A percentile compares a stretch with the other conserved stretches of the same genome.
Evolutionary conservation across 2,888 invertebrate species (phyloP).

Genomic region (Drosophila acutilabella): DNA sequence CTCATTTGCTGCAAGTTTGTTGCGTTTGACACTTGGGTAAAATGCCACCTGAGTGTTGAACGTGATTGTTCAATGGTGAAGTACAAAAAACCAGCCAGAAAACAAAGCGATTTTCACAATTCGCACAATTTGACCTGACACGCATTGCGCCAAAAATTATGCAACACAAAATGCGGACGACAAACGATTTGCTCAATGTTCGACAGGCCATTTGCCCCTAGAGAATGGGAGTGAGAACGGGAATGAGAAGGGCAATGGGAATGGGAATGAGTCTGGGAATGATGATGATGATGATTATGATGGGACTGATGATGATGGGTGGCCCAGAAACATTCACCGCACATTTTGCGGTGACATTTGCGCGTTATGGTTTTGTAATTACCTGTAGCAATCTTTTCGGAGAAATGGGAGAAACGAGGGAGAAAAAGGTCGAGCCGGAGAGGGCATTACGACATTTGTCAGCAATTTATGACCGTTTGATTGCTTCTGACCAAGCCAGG

Average conservation of each 20-base stretch:
- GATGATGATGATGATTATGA: conserved; percentile 23
- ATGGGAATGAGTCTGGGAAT: conserved; percentile 4
- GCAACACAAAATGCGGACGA: conserved; percentile 50
- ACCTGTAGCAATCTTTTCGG: conserved; percentile 56
- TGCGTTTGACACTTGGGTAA: conserved; percentile 31
- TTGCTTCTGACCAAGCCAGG: conserved; percentile 55
- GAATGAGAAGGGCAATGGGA: conserved; percentile 2
- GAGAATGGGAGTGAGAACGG: conserved; percentile 18
- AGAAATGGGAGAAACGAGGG: not conserved
- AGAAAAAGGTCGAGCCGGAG: not conserved
- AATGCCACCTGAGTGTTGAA: conserved; percentile 35
- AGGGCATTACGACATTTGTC: conserved; percentile 50
- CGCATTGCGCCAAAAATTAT: conserved; percentile 60
- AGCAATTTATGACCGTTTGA: conserved; percentile 61
- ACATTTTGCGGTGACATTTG: conserved; percentile 73
- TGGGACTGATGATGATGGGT: conserved; percentile 22
- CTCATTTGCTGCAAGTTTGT: conserved; percentile 41
- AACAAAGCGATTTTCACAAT: conserved; percentile 48
- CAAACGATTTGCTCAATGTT: conserved; percentile 54
- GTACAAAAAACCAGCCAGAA: conserved; percentile 7
- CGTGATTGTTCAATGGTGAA: conserved; percentile 41
- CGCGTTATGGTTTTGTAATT: conserved; percentile 75
- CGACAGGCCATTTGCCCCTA: conserved; percentile 47
- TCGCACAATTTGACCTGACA: conserved; percentile 52
- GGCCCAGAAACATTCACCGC: conserved; percentile 56